Evolutionary conservation across 1,140 invertebrate genomes (phyloP).

Genomic region (Bursaphelenchus mucronatus): DNA sequence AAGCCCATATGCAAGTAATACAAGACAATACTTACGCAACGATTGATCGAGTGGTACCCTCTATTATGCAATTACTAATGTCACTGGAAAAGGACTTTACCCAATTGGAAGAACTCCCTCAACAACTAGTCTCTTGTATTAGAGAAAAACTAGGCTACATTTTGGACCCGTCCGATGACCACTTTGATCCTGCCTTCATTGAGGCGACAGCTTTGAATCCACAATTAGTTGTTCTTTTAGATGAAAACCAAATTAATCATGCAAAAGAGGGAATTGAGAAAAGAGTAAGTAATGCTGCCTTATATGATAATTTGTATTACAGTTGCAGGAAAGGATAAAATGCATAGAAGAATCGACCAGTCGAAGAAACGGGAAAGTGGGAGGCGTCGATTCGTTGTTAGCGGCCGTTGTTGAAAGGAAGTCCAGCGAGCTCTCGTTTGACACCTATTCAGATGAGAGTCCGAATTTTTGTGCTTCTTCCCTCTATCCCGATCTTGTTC

Average conservation of each 20-base stretch:
- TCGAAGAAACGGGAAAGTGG: conserved; percentile 14
- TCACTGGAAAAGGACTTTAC: conserved; percentile 38
- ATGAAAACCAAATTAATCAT: conserved; percentile 31
- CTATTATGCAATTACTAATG: conserved; percentile 38
- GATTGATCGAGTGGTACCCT: conserved; percentile 44
- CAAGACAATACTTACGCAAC: conserved; percentile 36
- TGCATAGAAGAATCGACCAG: conserved; percentile 20
- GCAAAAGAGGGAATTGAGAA: conserved; percentile 41
- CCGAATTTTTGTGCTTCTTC: conserved; percentile 13
- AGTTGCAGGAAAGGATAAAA: conserved; percentile 27
- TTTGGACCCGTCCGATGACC: conserved; percentile 22
- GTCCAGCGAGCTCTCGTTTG: conserved; percentile 17
- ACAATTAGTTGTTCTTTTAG: conserved; percentile 41
- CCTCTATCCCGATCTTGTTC: conserved; percentile 35
- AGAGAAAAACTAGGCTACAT: conserved; percentile 26
- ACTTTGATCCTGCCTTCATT: conserved; percentile 42
- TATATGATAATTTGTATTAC: conserved; percentile 18
- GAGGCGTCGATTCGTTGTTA: conserved; percentile 37
- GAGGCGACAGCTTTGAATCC: conserved; percentile 48
- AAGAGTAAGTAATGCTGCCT: conserved; percentile 22
- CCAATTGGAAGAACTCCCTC: conserved; percentile 19
- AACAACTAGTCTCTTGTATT: conserved; percentile 23
- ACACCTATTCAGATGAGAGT: conserved; percentile 21
- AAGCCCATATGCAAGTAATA: conserved; percentile 27
- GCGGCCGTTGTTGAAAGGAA: conserved; percentile 28